These are phyloP conservation scores for Ceratina calcarata DNA, from an alignment of 1,140 invertebrate genomes.

Conservation along the genomic window DNA sequence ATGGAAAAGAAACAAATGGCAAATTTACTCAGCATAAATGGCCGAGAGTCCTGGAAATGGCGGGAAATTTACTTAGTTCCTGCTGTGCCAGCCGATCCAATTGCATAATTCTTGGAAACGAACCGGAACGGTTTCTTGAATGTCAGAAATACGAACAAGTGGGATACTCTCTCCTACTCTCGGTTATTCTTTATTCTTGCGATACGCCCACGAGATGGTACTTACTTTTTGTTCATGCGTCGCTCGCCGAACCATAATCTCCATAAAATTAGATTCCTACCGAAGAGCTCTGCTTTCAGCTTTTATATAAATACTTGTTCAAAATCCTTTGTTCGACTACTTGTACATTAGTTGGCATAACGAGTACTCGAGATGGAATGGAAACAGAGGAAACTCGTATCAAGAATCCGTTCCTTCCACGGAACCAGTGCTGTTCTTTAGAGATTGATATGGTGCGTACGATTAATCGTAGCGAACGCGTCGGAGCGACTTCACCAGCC, in stretches of 20 bases:
- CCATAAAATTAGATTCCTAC: background rate
- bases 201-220: too few species aligned
- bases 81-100: conserved; percentile 56
- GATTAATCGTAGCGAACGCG: background rate
- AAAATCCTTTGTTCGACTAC: too few species aligned
- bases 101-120: conserved; percentile 63
- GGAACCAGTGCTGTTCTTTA: background rate
- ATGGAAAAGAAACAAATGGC: conserved; percentile 64
- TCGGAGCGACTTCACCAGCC: background rate
- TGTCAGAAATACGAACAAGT: conserved; percentile 51
- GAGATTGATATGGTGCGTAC: too few species aligned
- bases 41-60: conserved; percentile 57
- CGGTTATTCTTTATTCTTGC: background rate
- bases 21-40: conserved; percentile 65
- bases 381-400: too few species aligned
- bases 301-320: too few species aligned
- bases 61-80: conserved; percentile 65
- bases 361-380: too few species aligned
- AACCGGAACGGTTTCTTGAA: conserved; percentile 49
- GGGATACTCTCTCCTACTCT: background rate
- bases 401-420: background rate
- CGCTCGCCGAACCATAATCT: too few species aligned
- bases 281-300: too few species aligned
- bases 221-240: background rate
- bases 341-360: too few species aligned